Evolutionary conservation across 2,797 vertebrate genomes (phyloP).

Genomic region (Phaenicophaeus curvirostris): DNA sequence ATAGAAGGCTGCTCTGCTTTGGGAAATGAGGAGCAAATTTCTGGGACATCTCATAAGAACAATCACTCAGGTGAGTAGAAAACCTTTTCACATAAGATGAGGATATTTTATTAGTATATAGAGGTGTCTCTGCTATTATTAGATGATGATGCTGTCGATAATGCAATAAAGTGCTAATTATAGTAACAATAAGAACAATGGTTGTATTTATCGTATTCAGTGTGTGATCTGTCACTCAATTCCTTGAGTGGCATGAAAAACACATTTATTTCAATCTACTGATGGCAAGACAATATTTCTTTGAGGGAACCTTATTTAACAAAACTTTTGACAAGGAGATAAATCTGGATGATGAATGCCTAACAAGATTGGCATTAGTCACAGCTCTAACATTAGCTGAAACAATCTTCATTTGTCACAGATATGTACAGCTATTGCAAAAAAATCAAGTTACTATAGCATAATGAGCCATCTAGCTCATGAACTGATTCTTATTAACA

Average conservation of each 20-base stretch:
- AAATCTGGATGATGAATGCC: conserved; percentile 12
- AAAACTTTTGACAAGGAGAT: conserved; percentile 44
- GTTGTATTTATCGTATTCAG: background rate
- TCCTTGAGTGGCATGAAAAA: background rate
- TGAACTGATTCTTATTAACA: background rate
- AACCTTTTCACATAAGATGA: background rate
- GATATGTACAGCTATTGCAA: background rate
- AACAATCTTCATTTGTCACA: conserved; percentile 8
- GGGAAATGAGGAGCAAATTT: background rate
- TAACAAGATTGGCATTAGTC: background rate
- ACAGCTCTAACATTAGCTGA: conserved; percentile 7
- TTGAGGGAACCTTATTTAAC: conserved; percentile 18
- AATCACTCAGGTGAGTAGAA: background rate
- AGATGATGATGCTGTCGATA: background rate
- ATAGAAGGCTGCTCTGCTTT: background rate
- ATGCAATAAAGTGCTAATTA: background rate
- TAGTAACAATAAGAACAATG: background rate
- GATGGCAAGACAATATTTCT: conserved; percentile 38
- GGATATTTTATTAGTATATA: background rate
- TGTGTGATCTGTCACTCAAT: background rate
- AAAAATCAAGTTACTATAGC: background rate
- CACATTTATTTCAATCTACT: background rate
- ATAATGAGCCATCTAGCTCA: background rate
- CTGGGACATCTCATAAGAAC: background rate
- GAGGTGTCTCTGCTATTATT: background rate